Evolutionary conservation across 2,113 vertebrate species (phyloP), one percentile per base, ranked within the genome.

Genomic region (Mirza zaza): DNA sequence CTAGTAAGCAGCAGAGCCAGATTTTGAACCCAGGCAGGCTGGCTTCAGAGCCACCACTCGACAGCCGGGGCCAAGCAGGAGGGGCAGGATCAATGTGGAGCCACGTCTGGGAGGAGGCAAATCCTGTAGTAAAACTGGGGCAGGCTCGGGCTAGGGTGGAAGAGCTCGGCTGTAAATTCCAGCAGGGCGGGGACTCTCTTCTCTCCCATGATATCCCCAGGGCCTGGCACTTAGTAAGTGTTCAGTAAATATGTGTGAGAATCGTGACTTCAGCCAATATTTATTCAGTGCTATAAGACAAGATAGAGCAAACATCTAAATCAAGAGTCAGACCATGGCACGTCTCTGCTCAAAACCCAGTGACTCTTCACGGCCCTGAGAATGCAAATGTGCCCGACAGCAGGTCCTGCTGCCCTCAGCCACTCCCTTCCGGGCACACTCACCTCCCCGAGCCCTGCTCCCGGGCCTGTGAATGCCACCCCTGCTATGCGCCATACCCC

Each of bases 381-480:
- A 61, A 36, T 36, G 83, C 23, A 23, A 9, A 25, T 1, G 0
- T 6, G 21, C 1, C 0, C 0, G 13, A 8, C 4, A 79, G 6
- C 27, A 34, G 25, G 13, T n/a, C 13, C 75, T 11, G 5, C 25
- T 15, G 36, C 0, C 21, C 32, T 27, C 8, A 0, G 2, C 21
- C 7, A 0, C 45, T 83, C 0, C 0, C 80, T 67, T 2, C 0
- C 0, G 6, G 73, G 84, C 90, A 68, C 0, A 0, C 36, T 93
- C 0, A 0, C 10, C 13, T 21, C 20, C 34, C 61, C 10, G 25
- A 15, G 39, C 18, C 32, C 32, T 42, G 32, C 75, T 3, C 55
- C 10, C 1, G 20, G 73, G 36, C 75, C 95, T 76, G 34, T 48
- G 36, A 15, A 39, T 2, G 29, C 42, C 32, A 1, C 52, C 55